Conservation (phyloP, 2,113 vertebrate genomes). For the Polypterus bichir region DNA sequence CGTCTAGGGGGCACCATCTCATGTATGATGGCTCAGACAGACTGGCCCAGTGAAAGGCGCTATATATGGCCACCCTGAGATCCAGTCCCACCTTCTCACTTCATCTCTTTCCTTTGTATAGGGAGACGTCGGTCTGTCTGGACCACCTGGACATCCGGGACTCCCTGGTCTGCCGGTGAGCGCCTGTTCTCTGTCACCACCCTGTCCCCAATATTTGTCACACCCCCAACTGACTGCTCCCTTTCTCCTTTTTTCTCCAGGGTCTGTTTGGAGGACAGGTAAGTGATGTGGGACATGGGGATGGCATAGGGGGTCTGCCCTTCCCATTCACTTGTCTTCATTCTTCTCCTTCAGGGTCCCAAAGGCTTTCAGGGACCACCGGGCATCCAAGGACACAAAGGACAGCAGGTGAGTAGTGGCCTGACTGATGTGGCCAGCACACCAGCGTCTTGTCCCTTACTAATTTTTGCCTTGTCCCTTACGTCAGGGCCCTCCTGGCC, state of each 20-base stretch:
- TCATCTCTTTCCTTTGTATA: no score
- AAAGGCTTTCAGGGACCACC: slow-evolving; percentile 62
- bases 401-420: slow-evolving; percentile 49
- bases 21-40: no score
- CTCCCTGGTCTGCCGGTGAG: slow-evolving; percentile 57
- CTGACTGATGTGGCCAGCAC: neutral
- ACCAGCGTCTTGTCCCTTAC: neutral
- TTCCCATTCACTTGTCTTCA: no score
- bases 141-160: no score
- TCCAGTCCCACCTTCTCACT: no score
- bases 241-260: slow-evolving; percentile 34
- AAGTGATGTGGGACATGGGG: slow-evolving; percentile 18
- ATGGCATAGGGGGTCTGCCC: neutral
- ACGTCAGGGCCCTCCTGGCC: slow-evolving; percentile 57
- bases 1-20: no score
- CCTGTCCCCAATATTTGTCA: no score
- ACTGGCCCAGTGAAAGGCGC: no score
- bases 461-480: neutral
- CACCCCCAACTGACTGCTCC: no score
- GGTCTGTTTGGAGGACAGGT: slow-evolving; percentile 65
- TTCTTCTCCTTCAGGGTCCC: slow-evolving; percentile 46
- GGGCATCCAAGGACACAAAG: slow-evolving; percentile 47
- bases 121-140: no score
- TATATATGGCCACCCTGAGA: no score
- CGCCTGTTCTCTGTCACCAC: slow-evolving; percentile 4